These are phyloP conservation scores for Pammene aurita DNA, from an alignment of 2,888 invertebrate species.

Conservation along the genomic window DNA sequence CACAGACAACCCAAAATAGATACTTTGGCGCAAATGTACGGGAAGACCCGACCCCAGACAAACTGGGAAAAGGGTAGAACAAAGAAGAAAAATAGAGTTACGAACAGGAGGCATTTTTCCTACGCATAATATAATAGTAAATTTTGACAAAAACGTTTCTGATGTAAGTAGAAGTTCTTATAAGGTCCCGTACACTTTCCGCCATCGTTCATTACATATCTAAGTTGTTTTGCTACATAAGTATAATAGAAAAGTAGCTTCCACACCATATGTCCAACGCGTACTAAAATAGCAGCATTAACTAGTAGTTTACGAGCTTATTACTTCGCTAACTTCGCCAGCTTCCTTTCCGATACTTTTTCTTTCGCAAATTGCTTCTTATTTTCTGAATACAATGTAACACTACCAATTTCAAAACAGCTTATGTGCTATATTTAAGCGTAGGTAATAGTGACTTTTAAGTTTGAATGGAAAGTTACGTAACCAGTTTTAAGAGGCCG, in stretches of 20 bases:
- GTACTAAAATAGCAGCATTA: slow-evolving; percentile 6
- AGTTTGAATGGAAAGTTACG: not conserved
- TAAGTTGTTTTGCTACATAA: not conserved
- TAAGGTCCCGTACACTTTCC: no score
- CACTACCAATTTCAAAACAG: not conserved
- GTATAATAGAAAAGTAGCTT: not conserved
- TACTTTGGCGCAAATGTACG: no score
- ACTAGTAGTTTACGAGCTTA: slow-evolving; percentile 13
- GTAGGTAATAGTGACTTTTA: not conserved
- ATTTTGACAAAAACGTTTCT: no score
- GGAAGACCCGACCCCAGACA: no score
- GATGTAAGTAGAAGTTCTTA: no score
- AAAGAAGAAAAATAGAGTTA: no score
- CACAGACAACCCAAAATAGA: no score
- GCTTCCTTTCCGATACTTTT: slow-evolving; percentile 19
- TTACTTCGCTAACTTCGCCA: slow-evolving; percentile 9
- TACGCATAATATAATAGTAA: no score
- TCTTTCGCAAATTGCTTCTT: slow-evolving; percentile 17
- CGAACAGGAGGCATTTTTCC: no score
- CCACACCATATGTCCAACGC: slow-evolving; percentile 1
- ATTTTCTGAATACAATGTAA: slow-evolving; percentile 27
- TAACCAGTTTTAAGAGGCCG: not conserved
- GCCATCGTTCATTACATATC: no score
- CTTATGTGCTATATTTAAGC: not conserved
- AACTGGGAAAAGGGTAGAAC: no score